Percentiles rank a stretch among this genome's conserved stretches.
Conservation (phyloP, 2,888 invertebrate species). For the Ectropis crepuscularia region DNA sequence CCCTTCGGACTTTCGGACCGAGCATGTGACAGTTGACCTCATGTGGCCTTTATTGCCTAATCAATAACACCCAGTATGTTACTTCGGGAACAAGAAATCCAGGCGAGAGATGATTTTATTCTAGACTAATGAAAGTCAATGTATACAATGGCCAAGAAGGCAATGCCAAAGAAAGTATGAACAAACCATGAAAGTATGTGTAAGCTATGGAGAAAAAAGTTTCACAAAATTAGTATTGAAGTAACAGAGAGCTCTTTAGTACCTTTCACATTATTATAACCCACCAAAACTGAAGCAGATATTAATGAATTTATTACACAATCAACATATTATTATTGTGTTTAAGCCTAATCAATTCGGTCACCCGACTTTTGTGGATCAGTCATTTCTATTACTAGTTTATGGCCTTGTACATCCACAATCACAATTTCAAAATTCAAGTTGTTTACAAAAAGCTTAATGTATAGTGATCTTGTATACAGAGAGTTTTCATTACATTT, state of each 20-base stretch:
- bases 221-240: no score
- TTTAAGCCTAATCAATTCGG: slow-evolving; percentile 28
- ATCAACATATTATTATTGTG: slow-evolving; percentile 26
- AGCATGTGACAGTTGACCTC: slow-evolving; percentile 20
- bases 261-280: not conserved
- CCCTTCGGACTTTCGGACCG: no score
- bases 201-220: no score
- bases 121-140: no score
- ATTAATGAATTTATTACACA: slow-evolving; percentile 25
- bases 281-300: slow-evolving; percentile 15
- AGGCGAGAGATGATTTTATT: no score
- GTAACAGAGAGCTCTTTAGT: no score
- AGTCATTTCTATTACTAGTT: slow-evolving; percentile 61
- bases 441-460: slow-evolving; percentile 58
- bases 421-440: slow-evolving; percentile 63
- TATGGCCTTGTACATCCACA: slow-evolving; percentile 56
- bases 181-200: no score
- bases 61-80: no score
- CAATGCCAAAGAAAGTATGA: no score
- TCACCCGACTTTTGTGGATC: slow-evolving; percentile 52
- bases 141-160: no score
- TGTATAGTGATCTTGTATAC: slow-evolving; percentile 65
- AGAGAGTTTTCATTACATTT: slow-evolving; percentile 67
- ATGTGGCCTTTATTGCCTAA: no score
- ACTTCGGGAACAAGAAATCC: no score